phyloP scores from a whole-genome alignment of 2,113 vertebrate species.

The Psammodynastes pulverulentus region DNA sequence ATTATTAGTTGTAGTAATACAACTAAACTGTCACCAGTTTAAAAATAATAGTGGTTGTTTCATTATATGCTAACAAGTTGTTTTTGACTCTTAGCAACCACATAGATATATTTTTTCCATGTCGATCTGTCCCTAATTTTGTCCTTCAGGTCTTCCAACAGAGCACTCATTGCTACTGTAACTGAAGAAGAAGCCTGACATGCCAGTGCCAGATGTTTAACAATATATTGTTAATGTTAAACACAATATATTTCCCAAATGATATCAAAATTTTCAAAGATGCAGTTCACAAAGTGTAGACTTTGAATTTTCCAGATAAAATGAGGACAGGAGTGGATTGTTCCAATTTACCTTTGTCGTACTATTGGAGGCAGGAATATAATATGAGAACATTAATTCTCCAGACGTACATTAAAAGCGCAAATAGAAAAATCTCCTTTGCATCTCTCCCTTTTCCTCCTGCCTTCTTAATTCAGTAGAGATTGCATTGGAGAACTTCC shows the following conservation, averaged over 20 bases:
- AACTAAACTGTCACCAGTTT: neutral
- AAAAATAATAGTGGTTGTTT: neutral
- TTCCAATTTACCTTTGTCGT: neutral
- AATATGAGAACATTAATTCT: neutral
- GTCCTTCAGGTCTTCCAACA: neutral
- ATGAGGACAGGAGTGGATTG: neutral
- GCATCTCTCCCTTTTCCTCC: neutral
- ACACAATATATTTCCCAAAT: neutral
- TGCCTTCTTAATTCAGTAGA: neutral
- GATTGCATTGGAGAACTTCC: neutral
- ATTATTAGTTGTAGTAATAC: neutral
- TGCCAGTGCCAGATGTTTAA: neutral
- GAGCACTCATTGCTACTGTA: neutral
- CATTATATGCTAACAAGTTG: neutral
- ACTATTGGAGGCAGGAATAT: neutral
- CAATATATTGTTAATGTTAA: no score
- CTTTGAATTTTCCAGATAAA: neutral
- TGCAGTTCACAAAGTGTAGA: neutral
- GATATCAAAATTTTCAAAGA: neutral
- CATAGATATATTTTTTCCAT: neutral
- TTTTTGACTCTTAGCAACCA: neutral
- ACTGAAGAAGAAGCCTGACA: neutral
- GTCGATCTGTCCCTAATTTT: neutral
- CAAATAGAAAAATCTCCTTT: neutral
- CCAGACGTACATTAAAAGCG: slow-evolving; percentile 5